Conservation (phyloP, 2,113 vertebrate species). For the Eurypyga helias region DNA sequence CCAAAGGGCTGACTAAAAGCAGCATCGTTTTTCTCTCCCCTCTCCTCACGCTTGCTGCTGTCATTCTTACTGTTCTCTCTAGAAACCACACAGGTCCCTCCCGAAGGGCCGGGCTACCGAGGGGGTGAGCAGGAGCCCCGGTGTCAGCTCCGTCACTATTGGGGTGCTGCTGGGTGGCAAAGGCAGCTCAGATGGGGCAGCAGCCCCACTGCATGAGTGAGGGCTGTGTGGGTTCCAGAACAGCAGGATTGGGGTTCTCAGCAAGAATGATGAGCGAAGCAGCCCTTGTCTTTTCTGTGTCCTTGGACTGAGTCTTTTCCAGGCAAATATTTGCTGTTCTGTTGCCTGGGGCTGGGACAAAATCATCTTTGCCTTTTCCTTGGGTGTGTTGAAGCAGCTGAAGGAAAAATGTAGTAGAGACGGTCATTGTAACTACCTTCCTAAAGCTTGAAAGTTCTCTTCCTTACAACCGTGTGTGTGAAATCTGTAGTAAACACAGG, state of each 20-base stretch:
- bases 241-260: not conserved
- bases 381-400: not conserved
- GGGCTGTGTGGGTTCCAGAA: not conserved
- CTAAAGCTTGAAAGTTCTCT: not conserved
- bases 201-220: not conserved
- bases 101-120: not conserved
- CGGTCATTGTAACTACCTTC: not conserved
- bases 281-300: not conserved
- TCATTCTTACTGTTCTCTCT: not conserved
- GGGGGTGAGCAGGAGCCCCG: not conserved
- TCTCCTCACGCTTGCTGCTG: not conserved
- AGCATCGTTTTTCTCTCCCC: not conserved
- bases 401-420: not conserved
- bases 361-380: slow-evolving; percentile 12
- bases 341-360: not conserved
- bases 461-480: not conserved
- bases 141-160: not conserved
- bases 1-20: not conserved
- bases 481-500: not conserved
- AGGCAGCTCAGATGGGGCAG: not conserved
- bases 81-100: not conserved
- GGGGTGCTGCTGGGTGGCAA: not conserved
- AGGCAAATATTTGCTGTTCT: slow-evolving; percentile 26
- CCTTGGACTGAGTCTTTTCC: slow-evolving; percentile 10
- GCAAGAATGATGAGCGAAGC: not conserved